Evolutionary conservation across 2,888 invertebrate species (phyloP), one percentile per base, ranked within the genome.

Genomic region (Teinopalpus imperialis): DNA sequence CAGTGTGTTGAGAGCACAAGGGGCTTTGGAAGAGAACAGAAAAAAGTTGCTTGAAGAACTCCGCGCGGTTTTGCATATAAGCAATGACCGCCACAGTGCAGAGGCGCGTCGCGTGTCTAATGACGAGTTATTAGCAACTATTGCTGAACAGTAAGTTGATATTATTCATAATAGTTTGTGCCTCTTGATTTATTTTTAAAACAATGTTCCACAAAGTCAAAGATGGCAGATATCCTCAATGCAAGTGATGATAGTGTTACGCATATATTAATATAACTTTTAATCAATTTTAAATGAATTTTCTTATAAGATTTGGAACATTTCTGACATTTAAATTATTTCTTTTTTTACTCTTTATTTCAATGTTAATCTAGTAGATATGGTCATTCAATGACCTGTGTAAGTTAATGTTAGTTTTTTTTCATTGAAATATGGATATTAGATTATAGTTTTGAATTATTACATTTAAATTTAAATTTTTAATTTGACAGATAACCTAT

Each of bases 41-140:
- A 93, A 93, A 72, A 94, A 93, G 80, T 83, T 97, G 64, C 89
- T 98, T 40, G 94, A 94, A 74, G 96, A 97, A 71, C 90, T 97
- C 59, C 94, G 95, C 69, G 91, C 91, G 74, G 91, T 93, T 71
- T 91, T 94, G 77, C 95, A 96, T 82, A 97, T 98, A 78, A 94
- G 96, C 51, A 93, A 93, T 72, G 98, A 98, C 80, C 91, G 98
- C 61, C 97, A 98, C 83, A 93, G 95, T 67, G 97, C 97, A 43
- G 98, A 98, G 90, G 93, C 97, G 61, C 91, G 97, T 61, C 92
- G 97, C 79, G 97, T 96, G 64, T 94, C 96, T 44, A 97, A 97
- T 85, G 97, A 97, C 87, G 97, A 98, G 77, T 92, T 94, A 76
- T 89, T 97, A 59, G 92, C 94, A 58, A 95, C 96, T 45, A 95